Evolutionary conservation across 2,797 vertebrate genomes (phyloP).

Genomic region (Vultur gryphus): DNA sequence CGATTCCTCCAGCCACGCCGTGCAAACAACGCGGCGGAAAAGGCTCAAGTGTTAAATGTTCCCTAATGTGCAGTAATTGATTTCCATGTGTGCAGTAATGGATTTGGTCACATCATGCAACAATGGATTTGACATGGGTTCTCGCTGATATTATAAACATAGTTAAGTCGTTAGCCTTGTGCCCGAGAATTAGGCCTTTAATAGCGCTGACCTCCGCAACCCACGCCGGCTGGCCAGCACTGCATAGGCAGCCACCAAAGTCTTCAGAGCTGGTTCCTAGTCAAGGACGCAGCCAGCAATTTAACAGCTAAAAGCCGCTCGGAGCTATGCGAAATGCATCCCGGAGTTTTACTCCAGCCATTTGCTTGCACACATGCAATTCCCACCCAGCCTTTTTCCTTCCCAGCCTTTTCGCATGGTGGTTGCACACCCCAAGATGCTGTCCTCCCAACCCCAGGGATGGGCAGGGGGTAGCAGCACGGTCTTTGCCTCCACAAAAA

Average conservation of each 20-base stretch:
- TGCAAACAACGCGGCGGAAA: slow-evolving; percentile 44
- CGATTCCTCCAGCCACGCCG: not conserved
- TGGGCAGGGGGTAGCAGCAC: accelerated
- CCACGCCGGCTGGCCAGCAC: not conserved
- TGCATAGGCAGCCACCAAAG: not conserved
- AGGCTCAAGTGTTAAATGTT: slow-evolving; percentile 61
- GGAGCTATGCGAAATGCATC: accelerated
- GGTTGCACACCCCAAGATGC: not conserved
- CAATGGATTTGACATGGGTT: slow-evolving; percentile 67
- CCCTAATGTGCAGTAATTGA: slow-evolving; percentile 68
- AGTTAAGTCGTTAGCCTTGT: slow-evolving; percentile 1
- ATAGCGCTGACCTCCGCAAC: not conserved
- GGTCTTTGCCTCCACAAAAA: not conserved
- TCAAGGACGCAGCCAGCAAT: not conserved
- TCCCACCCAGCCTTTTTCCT: not conserved
- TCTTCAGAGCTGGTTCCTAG: not conserved
- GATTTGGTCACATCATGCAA: slow-evolving; percentile 42
- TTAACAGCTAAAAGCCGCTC: not conserved
- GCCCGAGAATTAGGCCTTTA: not conserved
- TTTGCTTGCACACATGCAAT: accelerated
- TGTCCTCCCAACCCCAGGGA: not conserved
- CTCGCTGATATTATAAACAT: slow-evolving; percentile 48
- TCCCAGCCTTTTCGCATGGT: accelerated
- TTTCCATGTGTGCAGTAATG: slow-evolving; percentile 63
- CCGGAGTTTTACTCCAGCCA: accelerated